Conservation (phyloP, 2,797 vertebrate species). For the Alfaro cultratus region DNA sequence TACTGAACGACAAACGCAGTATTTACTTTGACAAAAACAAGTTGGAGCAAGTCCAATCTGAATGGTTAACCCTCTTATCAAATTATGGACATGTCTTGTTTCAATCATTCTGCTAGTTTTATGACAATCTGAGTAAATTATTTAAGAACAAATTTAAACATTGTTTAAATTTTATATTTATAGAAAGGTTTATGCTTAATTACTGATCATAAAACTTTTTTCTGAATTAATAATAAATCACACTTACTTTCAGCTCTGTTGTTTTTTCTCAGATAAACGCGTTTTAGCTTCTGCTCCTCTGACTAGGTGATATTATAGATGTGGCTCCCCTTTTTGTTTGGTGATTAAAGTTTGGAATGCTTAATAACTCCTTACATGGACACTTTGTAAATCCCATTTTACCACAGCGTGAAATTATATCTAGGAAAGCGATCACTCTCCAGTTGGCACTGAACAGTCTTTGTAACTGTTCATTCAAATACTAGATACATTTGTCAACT, state of each 20-base stretch:
- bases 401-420: slow-evolving; percentile 50
- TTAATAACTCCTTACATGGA: slow-evolving; percentile 70
- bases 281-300: slow-evolving; percentile 40
- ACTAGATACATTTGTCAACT: no score
- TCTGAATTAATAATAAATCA: background rate
- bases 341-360: slow-evolving; percentile 66
- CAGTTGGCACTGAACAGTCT: slow-evolving; percentile 61
- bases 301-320: slow-evolving; percentile 52
- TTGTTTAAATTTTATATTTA: background rate
- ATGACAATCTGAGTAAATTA: background rate
- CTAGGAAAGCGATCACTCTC: slow-evolving; percentile 74
- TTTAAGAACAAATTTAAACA: background rate
- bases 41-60: background rate
- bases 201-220: background rate
- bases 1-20: background rate
- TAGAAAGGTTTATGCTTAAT: background rate
- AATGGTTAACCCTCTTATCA: background rate
- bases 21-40: background rate
- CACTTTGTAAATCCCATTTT: slow-evolving; percentile 68
- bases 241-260: slow-evolving; percentile 51
- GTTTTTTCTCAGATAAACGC: slow-evolving; percentile 11
- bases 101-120: background rate
- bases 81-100: background rate
- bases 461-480: slow-evolving; percentile 65
- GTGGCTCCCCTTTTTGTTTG: slow-evolving; percentile 73